A percentile compares a stretch with the other conserved stretches of the same genome.
phyloP scores from a whole-genome alignment of 1,140 invertebrate genomes.

The Cherax destructor region DNA sequence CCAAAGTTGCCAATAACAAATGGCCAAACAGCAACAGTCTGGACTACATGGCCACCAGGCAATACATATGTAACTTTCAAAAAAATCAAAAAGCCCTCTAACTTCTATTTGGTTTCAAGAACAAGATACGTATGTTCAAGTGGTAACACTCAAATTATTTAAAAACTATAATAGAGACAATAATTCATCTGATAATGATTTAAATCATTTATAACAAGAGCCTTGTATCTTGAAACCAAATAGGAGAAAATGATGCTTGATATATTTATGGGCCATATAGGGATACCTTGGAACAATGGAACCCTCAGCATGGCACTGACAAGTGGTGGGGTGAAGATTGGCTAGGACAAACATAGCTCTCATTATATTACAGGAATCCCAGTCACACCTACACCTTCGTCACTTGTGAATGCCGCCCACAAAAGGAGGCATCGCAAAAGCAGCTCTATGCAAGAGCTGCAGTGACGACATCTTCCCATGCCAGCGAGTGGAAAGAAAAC shows the following conservation, averaged over 20 bases:
- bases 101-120: background rate
- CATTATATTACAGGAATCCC: constrained; percentile 55
- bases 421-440: constrained; percentile 26
- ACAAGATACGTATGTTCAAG: background rate
- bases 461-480: constrained; percentile 21
- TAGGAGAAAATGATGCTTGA: constrained; percentile 6
- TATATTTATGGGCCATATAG: background rate
- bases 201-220: constrained; percentile 25
- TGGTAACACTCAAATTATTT: constrained; percentile 2
- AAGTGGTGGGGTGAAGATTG: constrained; percentile 16
- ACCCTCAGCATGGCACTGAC: constrained; percentile 40
- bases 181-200: constrained; percentile 15
- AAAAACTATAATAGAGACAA: background rate
- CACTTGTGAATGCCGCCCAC: constrained; percentile 19
- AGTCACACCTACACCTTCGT: constrained; percentile 34
- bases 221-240: constrained; percentile 13
- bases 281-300: constrained; percentile 29
- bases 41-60: constrained; percentile 11
- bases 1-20: constrained; percentile 23
- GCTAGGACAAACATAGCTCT: constrained; percentile 51
- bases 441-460: constrained; percentile 11
- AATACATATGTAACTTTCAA: background rate
- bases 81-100: background rate
- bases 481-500: constrained; percentile 47
- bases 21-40: background rate